Percentiles rank a stretch among this genome's conserved stretches.
phyloP scores from a whole-genome alignment of 2,797 vertebrate genomes.

The Sternarchorhynchus goeldii region DNA sequence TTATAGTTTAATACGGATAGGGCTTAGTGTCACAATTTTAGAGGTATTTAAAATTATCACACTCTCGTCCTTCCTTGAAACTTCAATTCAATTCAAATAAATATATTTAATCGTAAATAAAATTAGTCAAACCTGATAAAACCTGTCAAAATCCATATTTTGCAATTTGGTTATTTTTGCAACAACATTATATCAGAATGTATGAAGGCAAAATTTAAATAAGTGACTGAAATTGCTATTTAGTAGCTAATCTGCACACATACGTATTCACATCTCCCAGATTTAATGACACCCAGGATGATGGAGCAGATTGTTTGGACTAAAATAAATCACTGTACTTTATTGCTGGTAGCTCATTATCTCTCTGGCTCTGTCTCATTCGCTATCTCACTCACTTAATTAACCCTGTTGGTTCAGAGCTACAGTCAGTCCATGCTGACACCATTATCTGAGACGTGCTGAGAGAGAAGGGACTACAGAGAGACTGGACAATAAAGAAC shows the following conservation, averaged over 20 bases:
- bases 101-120: too few relatives aligned
- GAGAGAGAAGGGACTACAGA: background rate
- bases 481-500: background rate
- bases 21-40: too few relatives aligned
- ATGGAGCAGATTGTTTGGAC: constrained; percentile 23
- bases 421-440: background rate
- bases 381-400: constrained; percentile 20
- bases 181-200: background rate
- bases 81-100: too few relatives aligned
- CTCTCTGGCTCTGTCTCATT: constrained; percentile 7
- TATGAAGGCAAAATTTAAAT: background rate
- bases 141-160: too few relatives aligned
- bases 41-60: too few relatives aligned
- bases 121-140: too few relatives aligned
- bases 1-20: too few relatives aligned
- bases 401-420: constrained; percentile 27
- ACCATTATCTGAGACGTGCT: constrained; percentile 13
- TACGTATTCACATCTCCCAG: background rate
- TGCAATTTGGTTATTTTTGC: background rate
- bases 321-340: constrained; percentile 38
- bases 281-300: constrained; percentile 27
- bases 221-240: background rate
- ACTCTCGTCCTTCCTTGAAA: too few relatives aligned
- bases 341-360: constrained; percentile 36
- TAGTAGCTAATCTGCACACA: background rate